These are phyloP conservation scores for Eupleurogrammus muticus DNA, from an alignment of 2,797 vertebrate species.

Conservation along the genomic window DNA sequence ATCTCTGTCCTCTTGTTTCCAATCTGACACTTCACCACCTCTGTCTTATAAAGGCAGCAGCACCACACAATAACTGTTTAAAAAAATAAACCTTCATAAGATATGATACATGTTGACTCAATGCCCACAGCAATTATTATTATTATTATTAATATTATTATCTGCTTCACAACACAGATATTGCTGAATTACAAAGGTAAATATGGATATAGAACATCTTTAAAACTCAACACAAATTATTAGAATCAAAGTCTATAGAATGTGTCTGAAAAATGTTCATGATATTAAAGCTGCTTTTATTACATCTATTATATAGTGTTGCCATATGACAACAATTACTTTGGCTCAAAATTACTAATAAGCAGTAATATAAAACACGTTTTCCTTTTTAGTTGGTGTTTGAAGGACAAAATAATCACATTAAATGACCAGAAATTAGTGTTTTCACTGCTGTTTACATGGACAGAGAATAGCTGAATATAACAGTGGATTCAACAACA, in stretches of 20 bases:
- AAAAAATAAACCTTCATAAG: too few species aligned
- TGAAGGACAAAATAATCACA: too few species aligned
- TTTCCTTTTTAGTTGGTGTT: too few species aligned
- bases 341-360: too few species aligned
- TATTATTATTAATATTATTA: neutral
- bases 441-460: too few species aligned
- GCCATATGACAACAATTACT: too few species aligned
- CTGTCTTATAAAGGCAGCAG: neutral
- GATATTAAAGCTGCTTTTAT: neutral
- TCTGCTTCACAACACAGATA: neutral
- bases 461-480: too few species aligned
- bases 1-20: neutral
- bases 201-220: too few species aligned
- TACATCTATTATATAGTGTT: too few species aligned
- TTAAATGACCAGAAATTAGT: too few species aligned
- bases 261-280: neutral
- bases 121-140: neutral
- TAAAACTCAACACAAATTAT: constrained; percentile 4
- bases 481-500: too few species aligned
- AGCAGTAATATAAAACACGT: too few species aligned
- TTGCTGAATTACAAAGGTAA: neutral
- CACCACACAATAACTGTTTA: neutral
- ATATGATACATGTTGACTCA: neutral
- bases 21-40: neutral
- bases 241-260: neutral